phyloP scores from a whole-genome alignment of 2,888 invertebrate species.

The Ditula angustiorana region DNA sequence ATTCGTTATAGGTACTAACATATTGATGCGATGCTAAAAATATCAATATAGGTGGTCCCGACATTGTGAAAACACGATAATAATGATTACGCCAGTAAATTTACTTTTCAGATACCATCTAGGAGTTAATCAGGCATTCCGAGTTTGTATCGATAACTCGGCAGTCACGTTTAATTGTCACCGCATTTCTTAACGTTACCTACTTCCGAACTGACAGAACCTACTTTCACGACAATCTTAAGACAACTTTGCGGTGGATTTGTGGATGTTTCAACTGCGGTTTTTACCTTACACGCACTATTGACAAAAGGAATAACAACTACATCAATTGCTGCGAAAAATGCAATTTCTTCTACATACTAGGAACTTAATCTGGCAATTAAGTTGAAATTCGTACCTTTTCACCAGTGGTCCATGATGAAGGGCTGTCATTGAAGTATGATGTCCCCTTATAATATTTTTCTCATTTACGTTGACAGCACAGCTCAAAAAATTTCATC shows the following conservation, averaged over 20 bases:
- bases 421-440: too few relatives aligned
- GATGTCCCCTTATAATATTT: not conserved
- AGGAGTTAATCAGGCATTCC: slow-evolving; percentile 20
- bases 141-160: slow-evolving; percentile 46
- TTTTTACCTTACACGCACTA: not conserved
- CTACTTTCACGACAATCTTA: slow-evolving; percentile 25
- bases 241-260: not conserved
- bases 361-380: too few relatives aligned
- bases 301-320: not conserved
- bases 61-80: slow-evolving; percentile 19
- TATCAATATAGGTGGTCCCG: slow-evolving; percentile 7
- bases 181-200: slow-evolving; percentile 52
- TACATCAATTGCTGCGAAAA: not conserved
- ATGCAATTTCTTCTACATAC: too few relatives aligned
- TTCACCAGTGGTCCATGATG: too few relatives aligned
- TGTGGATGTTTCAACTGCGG: not conserved
- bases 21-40: not conserved
- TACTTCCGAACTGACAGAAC: slow-evolving; percentile 18
- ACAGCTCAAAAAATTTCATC: slow-evolving; percentile 7
- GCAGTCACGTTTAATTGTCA: slow-evolving; percentile 54
- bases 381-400: too few relatives aligned
- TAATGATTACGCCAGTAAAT: slow-evolving; percentile 7
- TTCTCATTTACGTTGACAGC: not conserved
- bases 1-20: not conserved
- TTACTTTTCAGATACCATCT: slow-evolving; percentile 14